phyloP scores from a whole-genome alignment of 2,888 invertebrate genomes.

The Dasypolia templi region DNA sequence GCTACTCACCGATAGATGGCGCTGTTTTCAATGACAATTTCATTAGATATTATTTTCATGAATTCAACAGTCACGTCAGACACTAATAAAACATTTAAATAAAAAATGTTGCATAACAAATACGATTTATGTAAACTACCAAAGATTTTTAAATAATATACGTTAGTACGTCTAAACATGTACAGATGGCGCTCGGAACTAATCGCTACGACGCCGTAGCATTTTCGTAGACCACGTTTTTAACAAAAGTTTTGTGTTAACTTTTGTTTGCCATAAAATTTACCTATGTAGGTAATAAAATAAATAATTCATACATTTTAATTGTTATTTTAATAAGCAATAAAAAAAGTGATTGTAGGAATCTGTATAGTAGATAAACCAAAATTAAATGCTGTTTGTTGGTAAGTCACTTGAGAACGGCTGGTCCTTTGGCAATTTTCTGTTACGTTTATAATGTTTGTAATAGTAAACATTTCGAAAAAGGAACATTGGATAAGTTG shows the following conservation, averaged over 20 bases:
- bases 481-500: neutral
- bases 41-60: neutral
- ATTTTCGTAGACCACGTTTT: neutral
- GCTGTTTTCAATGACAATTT: slow-evolving; percentile 48
- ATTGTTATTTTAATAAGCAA: neutral
- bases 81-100: neutral
- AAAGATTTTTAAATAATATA: slow-evolving; percentile 1
- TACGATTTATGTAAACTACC: too few relatives aligned
- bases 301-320: neutral
- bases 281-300: too few relatives aligned
- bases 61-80: neutral
- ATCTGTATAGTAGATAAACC: neutral
- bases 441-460: neutral
- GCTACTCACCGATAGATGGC: slow-evolving; percentile 80
- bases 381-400: neutral
- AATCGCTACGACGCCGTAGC: neutral
- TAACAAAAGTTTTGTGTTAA: neutral
- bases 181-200: slow-evolving; percentile 43
- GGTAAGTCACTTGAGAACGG: neutral
- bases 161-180: slow-evolving; percentile 23
- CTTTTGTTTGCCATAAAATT: neutral
- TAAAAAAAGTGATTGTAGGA: neutral
- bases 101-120: neutral
- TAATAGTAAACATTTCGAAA: neutral
- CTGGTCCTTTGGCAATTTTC: neutral